These are phyloP conservation scores for Myripristis murdjan DNA, from an alignment of 2,797 vertebrate species.

Conservation along the genomic window DNA sequence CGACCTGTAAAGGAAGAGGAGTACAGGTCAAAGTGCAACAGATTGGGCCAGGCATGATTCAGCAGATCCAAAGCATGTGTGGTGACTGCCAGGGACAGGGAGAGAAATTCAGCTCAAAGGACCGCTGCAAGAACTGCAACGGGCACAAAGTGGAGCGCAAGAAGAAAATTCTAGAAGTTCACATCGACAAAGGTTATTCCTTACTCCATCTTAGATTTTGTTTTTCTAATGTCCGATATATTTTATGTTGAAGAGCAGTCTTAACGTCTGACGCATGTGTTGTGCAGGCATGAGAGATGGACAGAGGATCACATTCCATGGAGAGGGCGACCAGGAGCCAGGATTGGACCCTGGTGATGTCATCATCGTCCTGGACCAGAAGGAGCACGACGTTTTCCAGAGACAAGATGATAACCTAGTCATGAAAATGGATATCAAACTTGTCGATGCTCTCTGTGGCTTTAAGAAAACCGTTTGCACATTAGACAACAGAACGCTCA, in stretches of 20 bases:
- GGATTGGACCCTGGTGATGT: constrained; percentile 96
- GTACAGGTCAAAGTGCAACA: constrained; percentile 94
- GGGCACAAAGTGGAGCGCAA: constrained; percentile 94
- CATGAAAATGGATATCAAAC: constrained; percentile 93
- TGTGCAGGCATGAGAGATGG: constrained; percentile 95
- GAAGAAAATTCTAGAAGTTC: constrained; percentile 97
- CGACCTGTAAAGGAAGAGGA: constrained; percentile 94
- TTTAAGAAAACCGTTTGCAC: constrained; percentile 92
- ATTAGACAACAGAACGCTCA: constrained; percentile 89
- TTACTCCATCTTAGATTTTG: neutral
- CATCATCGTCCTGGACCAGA: constrained; percentile 94
- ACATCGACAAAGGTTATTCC: constrained; percentile 93
- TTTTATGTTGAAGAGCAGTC: neutral
- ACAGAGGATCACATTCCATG: constrained; percentile 94
- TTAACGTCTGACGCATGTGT: constrained; percentile 5
- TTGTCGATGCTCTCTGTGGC: constrained; percentile 94
- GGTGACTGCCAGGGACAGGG: constrained; percentile 95
- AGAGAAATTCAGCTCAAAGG: constrained; percentile 92
- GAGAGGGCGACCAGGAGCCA: constrained; percentile 98
- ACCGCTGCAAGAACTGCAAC: constrained; percentile 94
- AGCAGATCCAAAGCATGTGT: constrained; percentile 97
- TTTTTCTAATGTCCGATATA: neutral
- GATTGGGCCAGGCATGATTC: constrained; percentile 97
- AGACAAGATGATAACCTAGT: constrained; percentile 90
- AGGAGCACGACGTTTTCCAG: constrained; percentile 91